Conservation (phyloP, 2,888 invertebrate genomes). For the Lydus trimaculatus region DNA sequence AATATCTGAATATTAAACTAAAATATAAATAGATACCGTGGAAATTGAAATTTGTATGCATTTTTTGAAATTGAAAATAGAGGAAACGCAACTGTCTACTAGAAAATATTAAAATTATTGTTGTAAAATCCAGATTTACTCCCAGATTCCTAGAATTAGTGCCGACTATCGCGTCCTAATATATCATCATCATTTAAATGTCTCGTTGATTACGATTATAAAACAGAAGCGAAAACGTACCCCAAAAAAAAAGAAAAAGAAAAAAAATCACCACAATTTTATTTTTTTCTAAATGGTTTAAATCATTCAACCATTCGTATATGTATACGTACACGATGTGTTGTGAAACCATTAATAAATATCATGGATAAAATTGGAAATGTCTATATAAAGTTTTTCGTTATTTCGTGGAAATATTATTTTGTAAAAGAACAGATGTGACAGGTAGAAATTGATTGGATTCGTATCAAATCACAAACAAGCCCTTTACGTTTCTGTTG, state of each 20-base stretch:
- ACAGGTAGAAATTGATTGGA: not conserved
- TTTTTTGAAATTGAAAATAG: not conserved
- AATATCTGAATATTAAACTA: no score
- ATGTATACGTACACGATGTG: no score
- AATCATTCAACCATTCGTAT: no score
- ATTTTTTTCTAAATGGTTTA: no score
- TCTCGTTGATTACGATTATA: not conserved
- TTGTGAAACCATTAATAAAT: not conserved
- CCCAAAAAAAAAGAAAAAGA: not conserved
- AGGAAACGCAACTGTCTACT: not conserved
- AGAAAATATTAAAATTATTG: not conserved
- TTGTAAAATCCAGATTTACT: not conserved
- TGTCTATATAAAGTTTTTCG: no score
- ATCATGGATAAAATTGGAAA: slow-evolving; percentile 24
- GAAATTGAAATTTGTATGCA: not conserved
- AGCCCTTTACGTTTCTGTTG: not conserved
- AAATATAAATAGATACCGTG: no score
- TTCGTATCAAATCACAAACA: not conserved
- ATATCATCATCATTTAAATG: not conserved
- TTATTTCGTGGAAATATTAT: slow-evolving; percentile 13
- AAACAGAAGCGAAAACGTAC: not conserved
- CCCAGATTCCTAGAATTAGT: no score
- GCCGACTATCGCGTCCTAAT: not conserved
- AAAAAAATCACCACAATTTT: no score
- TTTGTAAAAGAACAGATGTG: not conserved